These are phyloP conservation scores for Channallabes apus DNA, from an alignment of 2,797 vertebrate species.

Conservation along the genomic window DNA sequence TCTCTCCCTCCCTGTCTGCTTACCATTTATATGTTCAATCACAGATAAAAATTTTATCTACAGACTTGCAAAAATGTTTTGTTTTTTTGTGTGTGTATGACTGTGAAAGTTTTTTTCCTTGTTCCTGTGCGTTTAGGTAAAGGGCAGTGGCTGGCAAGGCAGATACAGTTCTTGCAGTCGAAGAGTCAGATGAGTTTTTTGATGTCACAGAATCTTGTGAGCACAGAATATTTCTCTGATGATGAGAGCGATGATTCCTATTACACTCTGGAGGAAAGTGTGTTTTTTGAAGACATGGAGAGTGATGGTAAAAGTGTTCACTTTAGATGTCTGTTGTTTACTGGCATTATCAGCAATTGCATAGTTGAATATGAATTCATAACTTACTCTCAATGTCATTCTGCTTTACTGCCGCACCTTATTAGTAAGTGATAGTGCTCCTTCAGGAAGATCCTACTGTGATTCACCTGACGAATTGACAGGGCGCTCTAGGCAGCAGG, in stretches of 20 bases:
- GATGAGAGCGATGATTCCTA: conserved; percentile 81
- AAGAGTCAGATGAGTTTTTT: conserved; percentile 60
- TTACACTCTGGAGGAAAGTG: conserved; percentile 75
- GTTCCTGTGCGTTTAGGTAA: conserved; percentile 68
- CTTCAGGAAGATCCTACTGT: conserved; percentile 70
- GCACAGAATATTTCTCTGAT: conserved; percentile 79
- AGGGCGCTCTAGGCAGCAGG: conserved; percentile 64
- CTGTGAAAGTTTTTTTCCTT: not conserved
- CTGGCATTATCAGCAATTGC: not conserved
- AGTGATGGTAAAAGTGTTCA: conserved; percentile 79
- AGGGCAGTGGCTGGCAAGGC: conserved; percentile 79
- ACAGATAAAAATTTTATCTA: not conserved
- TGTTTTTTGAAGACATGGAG: conserved; percentile 83
- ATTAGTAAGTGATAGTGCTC: conserved; percentile 82
- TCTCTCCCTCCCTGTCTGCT: not conserved
- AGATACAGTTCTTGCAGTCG: conserved; percentile 80
- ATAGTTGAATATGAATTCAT: not conserved
- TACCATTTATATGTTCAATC: not conserved
- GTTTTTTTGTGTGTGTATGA: not conserved
- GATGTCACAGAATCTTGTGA: conserved; percentile 63
- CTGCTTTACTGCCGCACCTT: not conserved
- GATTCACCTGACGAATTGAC: conserved; percentile 77
- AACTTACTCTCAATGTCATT: not conserved
- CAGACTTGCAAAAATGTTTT: too few relatives aligned
- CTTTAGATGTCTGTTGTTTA: not conserved